These are phyloP conservation scores for Limnephilus lunatus DNA, from an alignment of 2,888 invertebrate genomes.

Conservation along the genomic window DNA sequence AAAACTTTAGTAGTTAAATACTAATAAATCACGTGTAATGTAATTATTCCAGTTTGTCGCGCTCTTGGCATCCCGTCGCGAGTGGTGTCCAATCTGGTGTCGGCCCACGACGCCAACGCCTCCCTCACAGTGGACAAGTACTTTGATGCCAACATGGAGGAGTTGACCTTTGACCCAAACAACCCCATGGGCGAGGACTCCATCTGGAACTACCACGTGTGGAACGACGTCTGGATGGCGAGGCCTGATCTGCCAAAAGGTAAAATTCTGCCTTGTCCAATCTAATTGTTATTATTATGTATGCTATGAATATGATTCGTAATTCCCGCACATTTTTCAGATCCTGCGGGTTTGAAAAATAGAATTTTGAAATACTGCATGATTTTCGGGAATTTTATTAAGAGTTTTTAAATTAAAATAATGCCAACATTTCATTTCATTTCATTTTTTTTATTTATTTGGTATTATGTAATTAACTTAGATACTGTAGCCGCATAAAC, in stretches of 20 bases:
- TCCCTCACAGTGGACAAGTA: constrained; percentile 89
- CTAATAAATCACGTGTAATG: not conserved
- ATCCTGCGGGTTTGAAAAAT: too few relatives aligned
- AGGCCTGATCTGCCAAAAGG: constrained; percentile 85
- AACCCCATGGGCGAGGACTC: constrained; percentile 84
- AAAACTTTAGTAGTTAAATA: not conserved
- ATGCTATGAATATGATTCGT: not conserved
- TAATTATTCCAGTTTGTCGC: constrained; percentile 80
- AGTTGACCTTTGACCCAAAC: constrained; percentile 82
- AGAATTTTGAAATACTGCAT: too few relatives aligned
- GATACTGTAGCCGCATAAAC: too few relatives aligned
- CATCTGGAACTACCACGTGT: constrained; percentile 93
- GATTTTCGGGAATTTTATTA: too few relatives aligned
- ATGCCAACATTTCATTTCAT: too few relatives aligned
- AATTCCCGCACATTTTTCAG: too few relatives aligned
- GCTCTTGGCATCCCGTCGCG: constrained; percentile 89
- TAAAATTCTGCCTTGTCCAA: constrained; percentile 66
- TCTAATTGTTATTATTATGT: not conserved
- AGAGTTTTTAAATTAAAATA: too few relatives aligned
- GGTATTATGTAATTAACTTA: too few relatives aligned
- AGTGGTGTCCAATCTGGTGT: constrained; percentile 89
- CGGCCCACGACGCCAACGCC: constrained; percentile 90
- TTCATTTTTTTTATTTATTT: too few relatives aligned
- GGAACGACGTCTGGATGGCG: constrained; percentile 93
- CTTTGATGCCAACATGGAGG: constrained; percentile 82